Evolutionary conservation across 2,797 vertebrate genomes (phyloP).

Genomic region (Enteromius paludinosus): DNA sequence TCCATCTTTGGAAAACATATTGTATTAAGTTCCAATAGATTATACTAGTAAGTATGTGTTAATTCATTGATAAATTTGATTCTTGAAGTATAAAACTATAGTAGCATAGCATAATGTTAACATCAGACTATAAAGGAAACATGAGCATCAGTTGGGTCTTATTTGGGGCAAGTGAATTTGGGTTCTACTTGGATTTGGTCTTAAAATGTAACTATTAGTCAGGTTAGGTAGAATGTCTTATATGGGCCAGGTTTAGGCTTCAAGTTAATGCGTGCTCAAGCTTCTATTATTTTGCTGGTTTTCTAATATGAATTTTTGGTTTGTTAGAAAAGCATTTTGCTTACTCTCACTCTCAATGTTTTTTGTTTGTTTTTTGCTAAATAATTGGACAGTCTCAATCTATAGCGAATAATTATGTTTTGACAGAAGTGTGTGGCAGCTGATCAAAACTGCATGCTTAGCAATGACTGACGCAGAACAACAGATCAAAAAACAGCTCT

Average conservation of each 20-base stretch:
- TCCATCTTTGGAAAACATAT: too few species aligned
- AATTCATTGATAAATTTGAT: too few species aligned
- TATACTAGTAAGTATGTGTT: not conserved
- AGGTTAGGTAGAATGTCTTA: not conserved
- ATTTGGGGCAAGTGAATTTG: not conserved
- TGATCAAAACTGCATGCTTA: slow-evolving; percentile 72
- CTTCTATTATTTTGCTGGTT: not conserved
- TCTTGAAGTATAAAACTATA: not conserved
- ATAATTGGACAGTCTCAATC: not conserved
- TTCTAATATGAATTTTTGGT: not conserved
- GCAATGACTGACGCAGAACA: slow-evolving; percentile 56
- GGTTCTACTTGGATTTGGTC: not conserved
- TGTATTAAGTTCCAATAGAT: not conserved
- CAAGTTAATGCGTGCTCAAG: not conserved
- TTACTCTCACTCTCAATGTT: not conserved
- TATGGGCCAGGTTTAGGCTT: not conserved
- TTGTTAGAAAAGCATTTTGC: not conserved
- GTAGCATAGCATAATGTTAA: not conserved
- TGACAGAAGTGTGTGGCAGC: slow-evolving; percentile 74
- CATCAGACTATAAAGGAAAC: not conserved
- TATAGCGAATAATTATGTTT: slow-evolving; percentile 73
- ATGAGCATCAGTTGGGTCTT: not conserved
- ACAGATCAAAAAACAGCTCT: slow-evolving; percentile 27
- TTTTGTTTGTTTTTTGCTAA: not conserved
- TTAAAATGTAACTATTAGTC: not conserved